Evolutionary conservation across 2,888 invertebrate species (phyloP), one percentile per base, ranked within the genome.

Genomic region (Leptinotarsa tumamoca): DNA sequence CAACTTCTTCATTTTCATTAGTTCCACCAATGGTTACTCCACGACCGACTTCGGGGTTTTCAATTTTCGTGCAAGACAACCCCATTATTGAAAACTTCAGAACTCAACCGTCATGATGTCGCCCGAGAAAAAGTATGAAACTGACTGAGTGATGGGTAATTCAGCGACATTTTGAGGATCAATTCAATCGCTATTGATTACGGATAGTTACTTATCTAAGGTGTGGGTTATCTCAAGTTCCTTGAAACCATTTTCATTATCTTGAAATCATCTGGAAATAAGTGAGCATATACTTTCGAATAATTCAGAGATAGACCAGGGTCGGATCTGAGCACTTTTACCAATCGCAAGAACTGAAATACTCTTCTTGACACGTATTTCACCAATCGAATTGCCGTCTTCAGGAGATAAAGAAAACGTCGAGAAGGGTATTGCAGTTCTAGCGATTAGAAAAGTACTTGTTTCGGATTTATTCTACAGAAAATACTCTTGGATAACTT

Each of bases 1-100:
- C 75, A 2, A 7, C 63, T 18, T 33, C 63, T 33, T 63, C 70
- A 70, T 51, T 17, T 3, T 70, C 58, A 70, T 49, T 10, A 21
- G 4, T 17, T 52, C 27, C 51, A 54, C 51, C 15, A 17, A 3
- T 17, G 4, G 33, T 3, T 56, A 54, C 52, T 58, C 52, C 18
- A 43, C n/a, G 18, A 21, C 67, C 17, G 33, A 18, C 3, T 17
- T 43, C 72, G 10, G 23, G 27, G 50, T 67, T 66, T 13, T 21
- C 52, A 21, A 61, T 63, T 68, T 75, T 72, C 18, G 75, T 69
- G 54, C 68, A 75, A 72, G 72, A 75, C n/a, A 56, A 50, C 7
- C 75, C 72, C 72, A 75, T 75, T 50, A 63, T 63, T 5, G 63
- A 43, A 63, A 2, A 43, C 2, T 63, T 56, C 7, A 67, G n/a